Evolutionary conservation across 2,113 vertebrate species (phyloP).

Genomic region (Lasiurus borealis): DNA sequence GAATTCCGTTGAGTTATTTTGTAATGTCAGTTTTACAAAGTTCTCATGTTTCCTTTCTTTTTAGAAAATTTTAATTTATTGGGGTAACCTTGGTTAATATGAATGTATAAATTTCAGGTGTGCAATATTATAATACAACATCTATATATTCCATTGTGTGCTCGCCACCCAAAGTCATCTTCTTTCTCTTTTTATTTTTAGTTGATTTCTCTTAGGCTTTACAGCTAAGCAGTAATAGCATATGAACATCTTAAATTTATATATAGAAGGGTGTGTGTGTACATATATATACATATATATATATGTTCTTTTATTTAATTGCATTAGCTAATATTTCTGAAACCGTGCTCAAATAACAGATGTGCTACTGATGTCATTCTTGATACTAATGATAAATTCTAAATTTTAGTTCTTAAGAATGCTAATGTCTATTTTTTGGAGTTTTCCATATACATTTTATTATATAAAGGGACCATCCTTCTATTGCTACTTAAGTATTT

Average conservation of each 20-base stretch:
- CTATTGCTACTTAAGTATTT: not conserved
- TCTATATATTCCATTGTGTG: not conserved
- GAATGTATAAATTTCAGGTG: not conserved
- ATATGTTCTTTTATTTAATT: not conserved
- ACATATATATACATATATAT: too few relatives aligned
- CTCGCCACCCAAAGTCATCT: not conserved
- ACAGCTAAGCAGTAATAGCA: not conserved
- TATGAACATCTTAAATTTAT: not conserved
- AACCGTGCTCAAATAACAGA: not conserved
- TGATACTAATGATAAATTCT: not conserved
- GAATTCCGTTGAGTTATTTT: not conserved
- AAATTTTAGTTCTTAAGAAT: not conserved
- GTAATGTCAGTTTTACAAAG: not conserved
- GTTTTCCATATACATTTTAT: not conserved
- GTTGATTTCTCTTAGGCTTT: not conserved
- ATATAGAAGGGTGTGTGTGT: not conserved
- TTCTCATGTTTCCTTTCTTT: not conserved
- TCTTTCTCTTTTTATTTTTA: not conserved
- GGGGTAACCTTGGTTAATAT: not conserved
- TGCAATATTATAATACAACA: not conserved
- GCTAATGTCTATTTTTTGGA: not conserved
- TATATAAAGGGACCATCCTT: not conserved
- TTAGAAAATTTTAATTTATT: not conserved
- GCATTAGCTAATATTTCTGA: not conserved
- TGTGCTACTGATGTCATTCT: not conserved